These are phyloP conservation scores for Drosophila kanekoi DNA, from an alignment of 2,888 invertebrate genomes.

Conservation along the genomic window DNA sequence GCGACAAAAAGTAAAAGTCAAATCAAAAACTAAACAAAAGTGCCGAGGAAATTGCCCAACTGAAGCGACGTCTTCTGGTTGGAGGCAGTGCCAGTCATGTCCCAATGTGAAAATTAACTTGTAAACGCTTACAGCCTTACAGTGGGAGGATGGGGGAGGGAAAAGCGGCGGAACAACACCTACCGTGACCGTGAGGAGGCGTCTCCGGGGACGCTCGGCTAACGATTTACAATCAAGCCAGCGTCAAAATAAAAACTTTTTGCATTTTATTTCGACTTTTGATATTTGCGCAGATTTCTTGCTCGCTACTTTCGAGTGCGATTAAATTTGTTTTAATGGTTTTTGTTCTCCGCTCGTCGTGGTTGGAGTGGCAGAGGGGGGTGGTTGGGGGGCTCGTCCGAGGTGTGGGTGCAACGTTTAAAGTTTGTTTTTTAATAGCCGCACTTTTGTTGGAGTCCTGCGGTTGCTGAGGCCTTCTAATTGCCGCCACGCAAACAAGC, in stretches of 20 bases:
- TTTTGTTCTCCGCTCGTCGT: slow-evolving; percentile 64
- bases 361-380: neutral
- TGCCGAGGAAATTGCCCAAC: slow-evolving; percentile 64
- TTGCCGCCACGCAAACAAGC: slow-evolving; percentile 42
- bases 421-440: slow-evolving; percentile 74
- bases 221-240: slow-evolving; percentile 83
- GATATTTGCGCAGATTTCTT: slow-evolving; percentile 73
- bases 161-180: slow-evolving; percentile 13
- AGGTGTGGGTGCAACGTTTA: slow-evolving; percentile 49
- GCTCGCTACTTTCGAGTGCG: slow-evolving; percentile 81
- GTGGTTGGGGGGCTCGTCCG: neutral
- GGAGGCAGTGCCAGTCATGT: slow-evolving; percentile 62
- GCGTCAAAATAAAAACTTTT: slow-evolving; percentile 76
- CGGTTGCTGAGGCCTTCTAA: slow-evolving; percentile 49
- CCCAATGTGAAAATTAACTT: slow-evolving; percentile 83
- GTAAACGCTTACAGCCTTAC: slow-evolving; percentile 67
- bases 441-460: slow-evolving; percentile 44
- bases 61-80: neutral
- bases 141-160: neutral
- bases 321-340: slow-evolving; percentile 85
- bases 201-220: slow-evolving; percentile 65
- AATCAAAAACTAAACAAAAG: slow-evolving; percentile 82
- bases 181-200: slow-evolving; percentile 30
- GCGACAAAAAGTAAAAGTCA: slow-evolving; percentile 72
- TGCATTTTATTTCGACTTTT: slow-evolving; percentile 78